Evolutionary conservation across 2,797 vertebrate species (phyloP).

Genomic region (Gobionotothen gibberifrons): DNA sequence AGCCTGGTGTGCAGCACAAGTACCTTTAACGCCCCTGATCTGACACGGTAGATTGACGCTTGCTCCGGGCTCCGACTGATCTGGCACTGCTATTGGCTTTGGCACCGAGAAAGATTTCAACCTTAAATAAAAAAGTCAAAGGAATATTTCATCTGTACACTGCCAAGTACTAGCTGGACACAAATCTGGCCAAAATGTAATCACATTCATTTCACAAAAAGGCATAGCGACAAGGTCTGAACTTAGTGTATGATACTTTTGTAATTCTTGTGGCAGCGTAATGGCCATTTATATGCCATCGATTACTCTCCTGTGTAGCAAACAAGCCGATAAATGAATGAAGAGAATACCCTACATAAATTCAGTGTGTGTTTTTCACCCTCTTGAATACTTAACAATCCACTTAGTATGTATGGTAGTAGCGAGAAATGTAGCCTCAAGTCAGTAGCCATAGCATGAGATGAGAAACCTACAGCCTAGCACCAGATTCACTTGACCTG

Average conservation of each 20-base stretch:
- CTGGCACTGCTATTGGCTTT: conserved; percentile 47
- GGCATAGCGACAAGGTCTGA: conserved; percentile 12
- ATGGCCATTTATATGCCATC: background rate
- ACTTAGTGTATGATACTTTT: conserved; percentile 19
- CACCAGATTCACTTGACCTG: background rate
- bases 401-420: background rate
- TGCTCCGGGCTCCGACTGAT: conserved; percentile 44
- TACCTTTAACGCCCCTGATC: conserved; percentile 55
- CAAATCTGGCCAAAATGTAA: conserved; percentile 44
- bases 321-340: background rate
- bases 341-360: background rate
- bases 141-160: conserved; percentile 21
- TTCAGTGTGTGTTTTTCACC: background rate
- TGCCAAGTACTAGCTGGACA: conserved; percentile 41
- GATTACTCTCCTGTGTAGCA: background rate
- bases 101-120: conserved; percentile 40
- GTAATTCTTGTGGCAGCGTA: conserved; percentile 12
- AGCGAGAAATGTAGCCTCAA: background rate
- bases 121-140: conserved; percentile 58
- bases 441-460: too few relatives aligned
- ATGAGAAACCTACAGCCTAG: background rate
- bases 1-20: conserved; percentile 45
- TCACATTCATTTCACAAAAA: conserved; percentile 51
- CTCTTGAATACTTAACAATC: background rate
- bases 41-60: conserved; percentile 55